Conservation (phyloP, 1,140 invertebrate species). For the Zaprionus davidi region DNA sequence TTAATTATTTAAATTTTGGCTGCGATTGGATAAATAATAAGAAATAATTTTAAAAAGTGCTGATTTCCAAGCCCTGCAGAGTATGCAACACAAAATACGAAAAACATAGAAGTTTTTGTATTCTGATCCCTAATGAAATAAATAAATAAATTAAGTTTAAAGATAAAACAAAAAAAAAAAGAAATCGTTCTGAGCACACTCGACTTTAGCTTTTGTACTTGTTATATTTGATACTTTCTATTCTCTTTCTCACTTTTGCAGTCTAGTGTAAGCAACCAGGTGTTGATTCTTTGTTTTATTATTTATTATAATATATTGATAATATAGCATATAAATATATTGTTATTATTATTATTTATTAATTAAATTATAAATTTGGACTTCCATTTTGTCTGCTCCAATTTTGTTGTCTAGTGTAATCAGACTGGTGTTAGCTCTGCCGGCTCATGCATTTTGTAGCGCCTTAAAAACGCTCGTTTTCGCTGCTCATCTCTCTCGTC, state of each 20-base stretch:
- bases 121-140: no score
- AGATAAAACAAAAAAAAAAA: no score
- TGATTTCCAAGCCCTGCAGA: no score
- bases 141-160: no score
- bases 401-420: conserved; percentile 24
- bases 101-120: no score
- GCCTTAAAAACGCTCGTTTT: conserved; percentile 38
- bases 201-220: no score
- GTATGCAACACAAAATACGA: no score
- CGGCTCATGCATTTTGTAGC: conserved; percentile 40
- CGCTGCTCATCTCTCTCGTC: neutral
- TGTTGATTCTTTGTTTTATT: neutral
- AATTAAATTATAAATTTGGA: neutral
- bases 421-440: neutral
- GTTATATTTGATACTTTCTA: neutral
- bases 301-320: neutral
- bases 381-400: neutral
- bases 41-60: no score
- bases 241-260: neutral
- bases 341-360: neutral
- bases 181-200: no score
- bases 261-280: neutral
- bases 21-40: no score
- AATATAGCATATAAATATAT: no score
- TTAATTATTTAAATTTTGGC: no score